Base-by-base conservation (phyloP, 1,140 invertebrate species). In the Cheumatopsyche charites region DNA sequence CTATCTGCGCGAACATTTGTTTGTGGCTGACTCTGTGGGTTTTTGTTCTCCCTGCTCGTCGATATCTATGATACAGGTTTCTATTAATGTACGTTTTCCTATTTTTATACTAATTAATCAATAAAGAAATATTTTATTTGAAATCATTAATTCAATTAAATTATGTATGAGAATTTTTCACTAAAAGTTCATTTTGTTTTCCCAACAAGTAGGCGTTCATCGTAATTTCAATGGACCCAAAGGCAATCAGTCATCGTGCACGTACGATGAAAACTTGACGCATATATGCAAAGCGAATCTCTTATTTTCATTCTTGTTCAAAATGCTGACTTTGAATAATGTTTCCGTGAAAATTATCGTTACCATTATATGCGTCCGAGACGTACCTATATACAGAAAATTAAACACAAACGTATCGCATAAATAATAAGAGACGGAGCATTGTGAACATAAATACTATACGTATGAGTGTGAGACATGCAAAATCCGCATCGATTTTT, bases 231-330 rank as follows among this genome's bases (percentile, higher is more conserved):
- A 66, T 47, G 63, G n/a, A 66, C 25, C 19, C 15, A 42, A 66
- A 13, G 43, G 45, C 21, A 26, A 66, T 66, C 63, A 47, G 17
- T 66, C 63, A 66, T 66, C 63, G 12, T 13, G 12, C 43, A 23
- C 17, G 43, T 29, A 47, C 42, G 63, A 47, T 66, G 63, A 66
- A 66, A 66, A 25, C 42, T n/a, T 66, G 63, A 66, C 63, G 47
- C 63, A 43, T 66, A 43, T 66, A 49, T 66, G 63, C 63, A 66
- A 66, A 47, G 21, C 19, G 21, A 66, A 47, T 29, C 23, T 47
- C 36, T 66, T 49, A 47, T 47, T 66, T 66, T 49, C 21, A 29
- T 45, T 17, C 23, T 11, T 19, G 7, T 29, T 29, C 63, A 47
- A 29, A 25, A 49, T 7, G 43, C 19, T 49, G 63, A 47, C 42